Conservation (phyloP, 1,140 invertebrate species). For the Panagrolaimus sp. region DNA sequence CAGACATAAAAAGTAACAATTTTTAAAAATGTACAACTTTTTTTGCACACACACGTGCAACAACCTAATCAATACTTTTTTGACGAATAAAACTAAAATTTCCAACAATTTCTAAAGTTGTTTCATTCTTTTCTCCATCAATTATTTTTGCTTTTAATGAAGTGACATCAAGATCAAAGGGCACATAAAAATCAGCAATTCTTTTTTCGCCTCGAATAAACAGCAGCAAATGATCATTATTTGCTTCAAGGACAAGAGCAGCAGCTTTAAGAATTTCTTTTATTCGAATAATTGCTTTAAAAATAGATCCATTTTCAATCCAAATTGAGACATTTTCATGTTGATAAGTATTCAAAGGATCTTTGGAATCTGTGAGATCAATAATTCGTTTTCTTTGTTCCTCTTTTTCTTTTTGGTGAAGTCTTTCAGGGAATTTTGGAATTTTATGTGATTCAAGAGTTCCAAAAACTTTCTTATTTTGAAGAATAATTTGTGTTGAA, state of each 20-base stretch:
- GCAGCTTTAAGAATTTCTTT: background rate
- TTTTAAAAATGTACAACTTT: too few species aligned
- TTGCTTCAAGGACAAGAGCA: background rate
- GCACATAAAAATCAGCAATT: background rate
- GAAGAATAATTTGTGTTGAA: background rate
- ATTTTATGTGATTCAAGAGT: background rate
- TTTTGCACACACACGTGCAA: too few species aligned
- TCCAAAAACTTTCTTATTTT: background rate
- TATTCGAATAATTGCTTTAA: background rate
- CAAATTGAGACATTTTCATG: background rate
- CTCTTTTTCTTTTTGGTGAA: background rate
- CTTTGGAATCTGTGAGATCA: background rate
- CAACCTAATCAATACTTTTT: too few species aligned
- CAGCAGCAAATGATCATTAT: background rate
- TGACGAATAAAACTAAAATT: too few species aligned
- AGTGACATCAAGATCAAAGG: background rate
- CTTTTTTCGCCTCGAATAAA: background rate
- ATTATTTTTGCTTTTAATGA: slow-evolving; percentile 7
- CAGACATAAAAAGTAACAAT: too few species aligned
- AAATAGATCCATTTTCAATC: background rate
- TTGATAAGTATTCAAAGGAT: slow-evolving; percentile 4
- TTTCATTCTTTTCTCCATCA: background rate
- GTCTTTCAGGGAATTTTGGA: background rate
- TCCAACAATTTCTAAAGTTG: too few species aligned
- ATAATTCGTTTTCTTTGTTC: background rate